Base-by-base conservation (phyloP, 2,113 vertebrate genomes). In the Girardinichthys multiradiatus region DNA sequence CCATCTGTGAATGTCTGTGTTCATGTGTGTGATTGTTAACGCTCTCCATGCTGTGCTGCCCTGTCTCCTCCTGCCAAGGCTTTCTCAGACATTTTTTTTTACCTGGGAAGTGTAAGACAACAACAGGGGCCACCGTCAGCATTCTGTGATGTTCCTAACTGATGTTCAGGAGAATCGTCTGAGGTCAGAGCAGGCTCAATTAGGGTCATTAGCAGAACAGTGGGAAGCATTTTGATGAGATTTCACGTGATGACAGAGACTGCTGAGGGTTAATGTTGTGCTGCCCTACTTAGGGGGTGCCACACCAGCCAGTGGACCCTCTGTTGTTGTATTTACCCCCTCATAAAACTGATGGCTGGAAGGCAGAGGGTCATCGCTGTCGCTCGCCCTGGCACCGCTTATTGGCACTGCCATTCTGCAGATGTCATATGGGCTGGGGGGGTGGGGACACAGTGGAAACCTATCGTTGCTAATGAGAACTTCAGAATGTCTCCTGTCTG, bases 151-250 rank as follows among this genome's bases (percentile, higher is more conserved):
- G 69, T 39, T 21, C 57, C 70, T 84, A 77, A 83, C 72, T 80
- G 81, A 83, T 83, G 74, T 83, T 65, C 80, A 74, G 81, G 67
- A 80, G 78, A 76, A 64, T 79, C 72, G 74, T 39, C 57, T 7
- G 70, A 85, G 91, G 81, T 88, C 81, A 59, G 74, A 82, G 63
- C 82, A 66, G 62, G n/a, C 83, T 86, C 85, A 39, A 81, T 89
- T 89, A 74, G 63, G 81, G 83, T 91, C 90, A 91, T 92, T 92
- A 92, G 91, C 71, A 0, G 62, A 85, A 71, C 90, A 54, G 87
- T 81, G 70, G 91, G 91, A 76, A 84, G 86, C 72, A 60, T 68
- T 82, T 84, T 91, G 89, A 92, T 91, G 91, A 89, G 91, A 83
- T 90, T 90, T 88, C 75, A 84, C 19, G 78, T 75, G 66, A 87